Conservation (phyloP, 2,888 invertebrate genomes). For the Ophion obscuratus region DNA sequence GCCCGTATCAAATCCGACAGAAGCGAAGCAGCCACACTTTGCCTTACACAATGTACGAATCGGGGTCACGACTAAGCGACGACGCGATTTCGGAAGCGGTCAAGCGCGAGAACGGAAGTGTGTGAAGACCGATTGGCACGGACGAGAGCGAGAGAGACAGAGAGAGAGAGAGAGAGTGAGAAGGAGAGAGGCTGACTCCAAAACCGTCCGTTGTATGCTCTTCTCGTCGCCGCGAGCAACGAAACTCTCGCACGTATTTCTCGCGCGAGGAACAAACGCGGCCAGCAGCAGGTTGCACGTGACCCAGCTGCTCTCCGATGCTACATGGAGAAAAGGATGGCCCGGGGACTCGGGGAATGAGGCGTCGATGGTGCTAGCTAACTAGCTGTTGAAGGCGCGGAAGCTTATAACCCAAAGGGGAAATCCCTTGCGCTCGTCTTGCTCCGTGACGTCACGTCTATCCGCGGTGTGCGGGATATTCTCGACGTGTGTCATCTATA, state of each 20-base stretch:
- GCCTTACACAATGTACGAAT: background rate
- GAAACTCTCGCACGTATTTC: constrained; percentile 70
- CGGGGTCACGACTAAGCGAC: background rate
- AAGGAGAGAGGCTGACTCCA: constrained; percentile 20
- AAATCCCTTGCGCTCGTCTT: constrained; percentile 74
- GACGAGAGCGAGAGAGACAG: background rate
- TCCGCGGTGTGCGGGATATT: constrained; percentile 69
- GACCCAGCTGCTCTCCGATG: constrained; percentile 81
- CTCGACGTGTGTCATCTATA: constrained; percentile 52
- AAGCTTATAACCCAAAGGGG: constrained; percentile 66
- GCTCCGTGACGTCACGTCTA: constrained; percentile 79
- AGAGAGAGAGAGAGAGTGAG: constrained; percentile 18
- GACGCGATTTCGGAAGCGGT: constrained; percentile 55
- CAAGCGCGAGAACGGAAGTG: constrained; percentile 46
- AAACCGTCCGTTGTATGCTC: constrained; percentile 49
- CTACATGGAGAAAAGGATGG: constrained; percentile 23
- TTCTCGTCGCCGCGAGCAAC: constrained; percentile 54
- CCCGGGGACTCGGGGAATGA: background rate
- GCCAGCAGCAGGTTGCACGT: constrained; percentile 77
- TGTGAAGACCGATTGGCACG: constrained; percentile 4
- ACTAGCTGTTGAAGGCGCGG: constrained; percentile 56
- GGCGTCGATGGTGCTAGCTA: constrained; percentile 46
- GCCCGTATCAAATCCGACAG: no score
- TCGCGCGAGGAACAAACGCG: constrained; percentile 72
- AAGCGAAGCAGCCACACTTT: background rate